These are phyloP conservation scores for Schlechtendalia chinensis DNA, from an alignment of 1,140 invertebrate species.

Conservation along the genomic window DNA sequence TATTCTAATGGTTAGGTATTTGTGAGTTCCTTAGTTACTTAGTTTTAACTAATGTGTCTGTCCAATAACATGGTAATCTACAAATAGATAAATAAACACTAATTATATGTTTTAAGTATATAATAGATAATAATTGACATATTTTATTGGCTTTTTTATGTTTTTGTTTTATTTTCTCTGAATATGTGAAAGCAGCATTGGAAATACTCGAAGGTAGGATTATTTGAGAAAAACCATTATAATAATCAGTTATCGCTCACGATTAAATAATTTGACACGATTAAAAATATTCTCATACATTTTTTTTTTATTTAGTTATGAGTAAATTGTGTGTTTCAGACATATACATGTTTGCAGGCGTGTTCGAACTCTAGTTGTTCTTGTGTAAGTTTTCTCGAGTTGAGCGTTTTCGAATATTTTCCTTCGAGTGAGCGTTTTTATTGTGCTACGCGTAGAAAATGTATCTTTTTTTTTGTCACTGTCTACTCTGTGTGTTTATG, in stretches of 20 bases:
- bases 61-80: not conserved
- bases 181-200: conserved; percentile 50
- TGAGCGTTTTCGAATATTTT: conserved; percentile 43
- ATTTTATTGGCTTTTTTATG: not conserved
- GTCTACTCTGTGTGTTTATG: not conserved
- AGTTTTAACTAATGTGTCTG: not conserved
- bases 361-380: conserved; percentile 74
- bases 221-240: not conserved
- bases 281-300: not conserved
- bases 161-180: conserved; percentile 33
- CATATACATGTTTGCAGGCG: conserved; percentile 83
- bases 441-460: not conserved
- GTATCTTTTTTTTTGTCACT: not conserved
- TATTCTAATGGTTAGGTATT: not conserved
- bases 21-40: too few species aligned
- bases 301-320: not conserved
- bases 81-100: not conserved
- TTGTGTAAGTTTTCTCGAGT: conserved; percentile 56
- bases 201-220: conserved; percentile 50
- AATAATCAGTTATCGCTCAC: not conserved
- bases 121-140: not conserved
- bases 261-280: conserved; percentile 4
- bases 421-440: conserved; percentile 44
- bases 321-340: conserved; percentile 64
- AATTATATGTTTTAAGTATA: not conserved